Evolutionary conservation across 2,888 invertebrate genomes (phyloP).

Genomic region (Listrodromus nycthemerus): DNA sequence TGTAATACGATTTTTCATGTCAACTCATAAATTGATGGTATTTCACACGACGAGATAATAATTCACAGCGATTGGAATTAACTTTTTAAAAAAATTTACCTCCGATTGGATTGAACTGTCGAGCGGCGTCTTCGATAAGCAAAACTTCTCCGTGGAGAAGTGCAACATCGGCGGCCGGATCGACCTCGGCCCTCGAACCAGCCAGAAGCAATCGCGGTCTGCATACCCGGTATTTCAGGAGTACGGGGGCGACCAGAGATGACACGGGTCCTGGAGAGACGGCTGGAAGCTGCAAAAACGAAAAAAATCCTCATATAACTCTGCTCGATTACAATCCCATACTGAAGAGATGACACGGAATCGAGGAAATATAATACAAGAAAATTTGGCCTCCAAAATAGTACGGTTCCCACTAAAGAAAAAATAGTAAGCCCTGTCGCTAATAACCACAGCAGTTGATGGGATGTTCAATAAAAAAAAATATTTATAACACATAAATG

Average conservation of each 20-base stretch:
- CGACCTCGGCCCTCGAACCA: slow-evolving; percentile 88
- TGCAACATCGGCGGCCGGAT: slow-evolving; percentile 86
- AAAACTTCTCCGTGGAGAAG: slow-evolving; percentile 88
- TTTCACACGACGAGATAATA: neutral
- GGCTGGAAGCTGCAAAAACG: slow-evolving; percentile 77
- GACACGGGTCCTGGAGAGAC: slow-evolving; percentile 81
- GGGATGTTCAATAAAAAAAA: too few relatives aligned
- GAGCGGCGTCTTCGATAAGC: slow-evolving; percentile 87
- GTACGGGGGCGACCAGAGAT: slow-evolving; percentile 81
- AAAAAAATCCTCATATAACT: neutral
- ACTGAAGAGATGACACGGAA: neutral
- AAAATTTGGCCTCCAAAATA: neutral
- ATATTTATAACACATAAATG: neutral
- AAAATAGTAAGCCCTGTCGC: neutral
- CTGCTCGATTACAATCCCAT: neutral
- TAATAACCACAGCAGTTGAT: too few relatives aligned
- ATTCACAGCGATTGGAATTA: neutral
- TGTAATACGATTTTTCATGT: slow-evolving; percentile 54
- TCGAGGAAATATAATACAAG: neutral
- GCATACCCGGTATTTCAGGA: slow-evolving; percentile 82
- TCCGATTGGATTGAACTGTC: slow-evolving; percentile 86
- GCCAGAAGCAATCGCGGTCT: slow-evolving; percentile 86
- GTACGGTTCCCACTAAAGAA: neutral
- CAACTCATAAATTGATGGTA: neutral
- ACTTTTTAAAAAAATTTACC: slow-evolving; percentile 76